phyloP scores from a whole-genome alignment of 2,113 vertebrate species.

The Talpa occidentalis region DNA sequence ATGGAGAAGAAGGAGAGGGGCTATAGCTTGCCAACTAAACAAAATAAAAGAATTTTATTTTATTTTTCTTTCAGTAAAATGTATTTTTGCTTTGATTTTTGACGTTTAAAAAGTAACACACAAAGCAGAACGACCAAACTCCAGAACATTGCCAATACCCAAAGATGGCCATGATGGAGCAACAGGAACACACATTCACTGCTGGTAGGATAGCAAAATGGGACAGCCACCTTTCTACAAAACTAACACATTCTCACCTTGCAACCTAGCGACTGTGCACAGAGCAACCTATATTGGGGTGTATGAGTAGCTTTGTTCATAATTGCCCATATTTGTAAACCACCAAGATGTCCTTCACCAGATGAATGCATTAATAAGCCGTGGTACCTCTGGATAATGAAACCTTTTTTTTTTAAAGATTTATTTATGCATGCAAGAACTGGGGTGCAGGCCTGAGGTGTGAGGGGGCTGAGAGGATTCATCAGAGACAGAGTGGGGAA shows the following conservation, averaged over 20 bases:
- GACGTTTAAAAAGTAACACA: slow-evolving; percentile 48
- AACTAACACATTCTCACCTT: neutral
- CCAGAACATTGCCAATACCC: neutral
- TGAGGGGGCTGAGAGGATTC: too few relatives aligned
- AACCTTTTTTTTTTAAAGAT: too few relatives aligned
- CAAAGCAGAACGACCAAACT: neutral
- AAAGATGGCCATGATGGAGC: neutral
- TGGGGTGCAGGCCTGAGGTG: too few relatives aligned
- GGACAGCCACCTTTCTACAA: neutral
- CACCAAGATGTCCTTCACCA: neutral
- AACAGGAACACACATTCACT: neutral
- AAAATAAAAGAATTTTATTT: slow-evolving; percentile 8
- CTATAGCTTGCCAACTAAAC: slow-evolving; percentile 90
- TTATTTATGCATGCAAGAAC: too few relatives aligned
- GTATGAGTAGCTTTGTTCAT: neutral
- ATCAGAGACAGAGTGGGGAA: too few relatives aligned
- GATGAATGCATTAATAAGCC: neutral
- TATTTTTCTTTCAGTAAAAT: slow-evolving; percentile 20
- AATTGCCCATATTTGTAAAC: neutral
- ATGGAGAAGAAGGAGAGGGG: slow-evolving; percentile 87
- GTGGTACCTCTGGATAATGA: neutral
- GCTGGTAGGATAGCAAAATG: neutral
- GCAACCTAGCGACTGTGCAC: neutral
- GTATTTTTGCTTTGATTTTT: slow-evolving; percentile 8
- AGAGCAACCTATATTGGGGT: neutral